These are phyloP conservation scores for Sphaeridia pumilis DNA, from an alignment of 2,888 invertebrate genomes.

Conservation along the genomic window DNA sequence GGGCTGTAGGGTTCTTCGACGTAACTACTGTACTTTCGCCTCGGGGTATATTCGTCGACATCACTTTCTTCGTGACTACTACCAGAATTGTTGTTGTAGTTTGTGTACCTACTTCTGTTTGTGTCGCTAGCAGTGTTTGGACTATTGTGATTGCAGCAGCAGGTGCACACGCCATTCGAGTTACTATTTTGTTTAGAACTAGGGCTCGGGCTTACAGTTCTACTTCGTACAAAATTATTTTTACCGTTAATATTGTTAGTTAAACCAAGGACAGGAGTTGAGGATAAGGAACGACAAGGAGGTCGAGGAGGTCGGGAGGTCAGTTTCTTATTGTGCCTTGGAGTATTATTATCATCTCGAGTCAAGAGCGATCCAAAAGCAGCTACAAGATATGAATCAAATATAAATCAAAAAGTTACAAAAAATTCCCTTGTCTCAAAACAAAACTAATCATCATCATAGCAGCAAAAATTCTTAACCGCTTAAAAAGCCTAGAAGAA, in stretches of 20 bases:
- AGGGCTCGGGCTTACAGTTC: slow-evolving; percentile 13
- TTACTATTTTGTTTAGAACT: slow-evolving; percentile 2
- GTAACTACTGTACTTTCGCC: too few relatives aligned
- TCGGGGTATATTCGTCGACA: slow-evolving; percentile 12
- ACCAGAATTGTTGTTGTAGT: slow-evolving; percentile 4
- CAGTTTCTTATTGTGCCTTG: slow-evolving; percentile 7
- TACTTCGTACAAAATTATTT: slow-evolving; percentile 8
- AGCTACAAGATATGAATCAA: slow-evolving; percentile 13
- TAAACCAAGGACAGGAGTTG: slow-evolving; percentile 10
- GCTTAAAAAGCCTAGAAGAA: too few relatives aligned
- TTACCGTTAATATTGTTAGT: slow-evolving; percentile 1
- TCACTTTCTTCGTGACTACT: slow-evolving; percentile 7
- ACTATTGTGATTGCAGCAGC: slow-evolving; percentile 8
- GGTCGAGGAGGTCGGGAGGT: slow-evolving; percentile 14
- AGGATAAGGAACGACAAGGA: slow-evolving; percentile 13
- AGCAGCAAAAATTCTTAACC: too few relatives aligned
- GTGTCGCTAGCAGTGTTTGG: not conserved
- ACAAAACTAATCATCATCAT: too few relatives aligned
- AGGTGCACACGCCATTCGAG: slow-evolving; percentile 11
- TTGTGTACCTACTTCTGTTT: not conserved
- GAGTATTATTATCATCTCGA: slow-evolving; percentile 10
- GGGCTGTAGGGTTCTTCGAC: too few relatives aligned
- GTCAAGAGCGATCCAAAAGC: slow-evolving; percentile 14
- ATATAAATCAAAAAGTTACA: not conserved
- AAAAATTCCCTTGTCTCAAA: too few relatives aligned